A percentile compares a stretch with the other conserved stretches of the same genome.
phyloP scores from a whole-genome alignment of 2,113 vertebrate species.

The Alligator mississippiensis region DNA sequence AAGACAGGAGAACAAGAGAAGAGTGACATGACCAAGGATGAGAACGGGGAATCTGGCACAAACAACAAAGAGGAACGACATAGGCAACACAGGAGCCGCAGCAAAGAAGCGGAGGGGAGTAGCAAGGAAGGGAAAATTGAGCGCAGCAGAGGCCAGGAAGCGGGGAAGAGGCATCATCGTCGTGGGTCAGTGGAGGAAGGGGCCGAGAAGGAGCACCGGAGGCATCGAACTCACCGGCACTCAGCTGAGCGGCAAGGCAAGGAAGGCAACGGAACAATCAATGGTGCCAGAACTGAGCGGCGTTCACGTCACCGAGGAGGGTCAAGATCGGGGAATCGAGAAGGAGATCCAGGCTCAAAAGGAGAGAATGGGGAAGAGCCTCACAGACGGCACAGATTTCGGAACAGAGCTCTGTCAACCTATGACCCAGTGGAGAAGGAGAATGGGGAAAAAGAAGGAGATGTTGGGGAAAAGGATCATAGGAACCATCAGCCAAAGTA shows the following conservation, averaged over 20 bases:
- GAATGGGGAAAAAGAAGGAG: conserved; percentile 73
- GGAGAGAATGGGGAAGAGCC: conserved; percentile 81
- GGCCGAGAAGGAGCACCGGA: conserved; percentile 82
- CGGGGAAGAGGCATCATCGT: conserved; percentile 85
- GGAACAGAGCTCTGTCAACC: conserved; percentile 77
- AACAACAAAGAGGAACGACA: conserved; percentile 79
- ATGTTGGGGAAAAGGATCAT: conserved; percentile 59
- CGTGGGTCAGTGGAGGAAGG: conserved; percentile 86
- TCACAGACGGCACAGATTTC: conserved; percentile 77
- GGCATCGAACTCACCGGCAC: conserved; percentile 84
- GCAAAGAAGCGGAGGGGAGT: conserved; percentile 83
- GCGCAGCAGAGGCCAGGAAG: conserved; percentile 81
- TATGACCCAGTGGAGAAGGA: conserved; percentile 83
- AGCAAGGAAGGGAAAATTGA: conserved; percentile 83
- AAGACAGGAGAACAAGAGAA: conserved; percentile 71
- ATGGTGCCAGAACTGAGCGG: conserved; percentile 74
- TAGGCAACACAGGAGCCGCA: conserved; percentile 86
- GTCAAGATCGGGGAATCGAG: conserved; percentile 72
- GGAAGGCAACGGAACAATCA: conserved; percentile 83
- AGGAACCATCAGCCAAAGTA: conserved; percentile 84
- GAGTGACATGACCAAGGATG: conserved; percentile 55
- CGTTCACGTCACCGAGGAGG: conserved; percentile 84
- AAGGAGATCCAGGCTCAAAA: conserved; percentile 73
- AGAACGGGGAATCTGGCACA: conserved; percentile 66
- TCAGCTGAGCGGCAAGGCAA: conserved; percentile 77